Base-by-base conservation (phyloP, 2,797 vertebrate species). In the Nyctalus aviator region DNA sequence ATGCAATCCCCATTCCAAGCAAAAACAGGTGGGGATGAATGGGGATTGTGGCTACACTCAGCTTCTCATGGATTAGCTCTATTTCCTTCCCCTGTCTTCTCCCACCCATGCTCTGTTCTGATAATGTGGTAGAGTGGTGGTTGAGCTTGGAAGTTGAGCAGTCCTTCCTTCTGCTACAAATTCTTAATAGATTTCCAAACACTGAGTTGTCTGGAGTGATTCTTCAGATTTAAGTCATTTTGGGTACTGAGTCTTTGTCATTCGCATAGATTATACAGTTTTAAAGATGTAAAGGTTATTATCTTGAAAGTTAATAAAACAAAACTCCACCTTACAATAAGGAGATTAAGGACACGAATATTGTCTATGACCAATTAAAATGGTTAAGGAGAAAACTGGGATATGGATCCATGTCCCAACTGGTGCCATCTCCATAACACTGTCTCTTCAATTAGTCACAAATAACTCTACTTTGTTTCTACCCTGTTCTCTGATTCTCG, bases 391-490 rank as follows among this genome's bases (percentile, higher is more conserved):
- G 25, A 55, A 72, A 86, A 55, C 0, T 6, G 4, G 75, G 46
- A 2, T 32, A 9, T 23, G 9, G 20, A 50, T 55, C 17, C 46
- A 32, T 59, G 30, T 50, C 41, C 59, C 68, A 55, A 5, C 55
- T 82, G 3, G 3, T 41, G 55, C 25, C 68, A 14, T 55, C 35
- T 83, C 50, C 57, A 27, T 27, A 18, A 75, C n/a, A 14, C 53
- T 11, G 4, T 37, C 53, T 91, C 75, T 88, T 88, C 57, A 37
- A 30, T 59, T 83, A 64, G 53, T 78, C 18, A 62, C 27, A 76
- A 89, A 64, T 59, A 82, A 89, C 30, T 82, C 25, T 14, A 64
- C 83, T 91, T 75, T 79, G n/a, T 81, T 84, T 90, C 57, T 30
- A 89, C 27, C 50, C 53, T 50, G 25, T 48, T 32, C 90, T 27